These are phyloP conservation scores for zebrafish (Danio rerio) DNA, from an alignment of 2,113 vertebrate genomes.

Conservation along the genomic window GRCz12tu NC_133195.1:40954001-40954500, in stretches of 20 bases:
- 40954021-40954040: slow-evolving; percentile 21
- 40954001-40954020: slow-evolving; percentile 44
- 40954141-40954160: slow-evolving; percentile 47
- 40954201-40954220: slow-evolving; percentile 53
- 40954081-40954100: slow-evolving; percentile 12
- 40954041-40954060: neutral
- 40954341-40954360: slow-evolving; percentile 41
- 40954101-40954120: slow-evolving; percentile 5
- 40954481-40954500: slow-evolving; percentile 51
- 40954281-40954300: slow-evolving; percentile 28
- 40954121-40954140: slow-evolving; percentile 52
- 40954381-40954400: slow-evolving; percentile 44
- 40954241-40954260: slow-evolving; percentile 51
- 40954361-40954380: slow-evolving; percentile 31
- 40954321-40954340: slow-evolving; percentile 27
- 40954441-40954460: slow-evolving; percentile 21
- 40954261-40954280: slow-evolving; percentile 25
- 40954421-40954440: slow-evolving; percentile 46
- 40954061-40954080: slow-evolving; percentile 37
- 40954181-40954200: slow-evolving; percentile 44
- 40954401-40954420: slow-evolving; percentile 46
- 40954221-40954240: slow-evolving; percentile 47
- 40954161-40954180: slow-evolving; percentile 49
- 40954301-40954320: slow-evolving; percentile 35
- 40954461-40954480: slow-evolving; percentile 34